phyloP scores from a whole-genome alignment of 2,113 vertebrate genomes.

The Delphinus delphis region DNA sequence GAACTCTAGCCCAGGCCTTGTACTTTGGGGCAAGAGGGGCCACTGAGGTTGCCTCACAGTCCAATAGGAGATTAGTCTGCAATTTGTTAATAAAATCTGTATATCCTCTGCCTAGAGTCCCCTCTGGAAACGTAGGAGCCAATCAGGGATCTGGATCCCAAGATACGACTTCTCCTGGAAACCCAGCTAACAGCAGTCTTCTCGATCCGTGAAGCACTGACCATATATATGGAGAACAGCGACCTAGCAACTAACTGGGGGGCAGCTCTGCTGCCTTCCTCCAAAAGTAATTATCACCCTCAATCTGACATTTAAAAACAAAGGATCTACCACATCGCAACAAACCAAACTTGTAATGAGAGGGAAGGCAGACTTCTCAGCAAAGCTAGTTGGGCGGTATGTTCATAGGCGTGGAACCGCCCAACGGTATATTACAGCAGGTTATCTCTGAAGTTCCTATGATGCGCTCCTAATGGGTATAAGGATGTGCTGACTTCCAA shows the following conservation, averaged over 20 bases:
- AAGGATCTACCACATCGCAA: conserved; percentile 54
- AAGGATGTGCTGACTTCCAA: conserved; percentile 87
- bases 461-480: conserved; percentile 85
- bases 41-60: background rate
- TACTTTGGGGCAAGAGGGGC: background rate
- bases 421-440: conserved; percentile 64
- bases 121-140: background rate
- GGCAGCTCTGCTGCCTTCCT: background rate
- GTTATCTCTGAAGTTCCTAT: conserved; percentile 79
- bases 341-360: conserved; percentile 26
- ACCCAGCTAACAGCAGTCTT: background rate
- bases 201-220: background rate
- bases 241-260: background rate
- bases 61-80: background rate
- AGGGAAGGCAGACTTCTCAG: conserved; percentile 60
- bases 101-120: background rate
- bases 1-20: background rate
- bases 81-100: background rate
- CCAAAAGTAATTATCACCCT: background rate
- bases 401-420: conserved; percentile 65
- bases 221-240: background rate
- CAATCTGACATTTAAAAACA: background rate
- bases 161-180: background rate
- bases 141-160: background rate
- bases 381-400: conserved; percentile 56